Evolutionary conservation across 2,888 invertebrate species (phyloP), one percentile per base, ranked within the genome.

Genomic region (Cactoblastis cactorum): DNA sequence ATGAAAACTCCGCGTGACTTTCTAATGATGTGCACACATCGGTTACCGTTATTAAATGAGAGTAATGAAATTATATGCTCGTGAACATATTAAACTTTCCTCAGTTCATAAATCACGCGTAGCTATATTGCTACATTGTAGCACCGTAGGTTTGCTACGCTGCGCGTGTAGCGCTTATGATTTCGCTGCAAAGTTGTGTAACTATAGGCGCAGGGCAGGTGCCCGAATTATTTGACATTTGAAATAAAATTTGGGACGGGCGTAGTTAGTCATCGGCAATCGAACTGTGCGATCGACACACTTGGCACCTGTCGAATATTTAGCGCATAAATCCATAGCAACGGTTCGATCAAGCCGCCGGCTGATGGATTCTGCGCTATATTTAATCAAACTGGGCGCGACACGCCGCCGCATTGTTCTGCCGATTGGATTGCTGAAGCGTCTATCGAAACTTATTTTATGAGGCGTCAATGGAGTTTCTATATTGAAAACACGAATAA

Each of bases 231-330:
- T 88, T 87, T 89, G 89, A 89, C 89, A 89, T 89, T 89, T 89
- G 80, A 75, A 83, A 80, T 83, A 80, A 87, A 84, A 88, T 87
- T 87, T 82, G 83, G 89, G 84, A 78, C 87, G 89, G 83, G 80
- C 87, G 83, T 77, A 86, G 87, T 88, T 89, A 89, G 87, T 89
- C 89, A 89, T 89, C 83, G 79, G 76, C 73, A 75, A 77, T 83
- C 87, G 87, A 84, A 83, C 86, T 79, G 78, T 78, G 71, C 77
- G 78, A 83, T 83, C 85, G 90, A 85, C 90, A 90, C 90, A 90
- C 89, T 90, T 90, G 90, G 90, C 90, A 90, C 88, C 84, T 86
- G 86, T 86, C 87, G 87, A 90, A 90, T 89, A 90, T 86, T 88
- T 84, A 78, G 80, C 83, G 83, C 85, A 88, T 88, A 88, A 88